Evolutionary conservation across 2,797 vertebrate genomes (phyloP).

Genomic region (Streptopelia turtur): DNA sequence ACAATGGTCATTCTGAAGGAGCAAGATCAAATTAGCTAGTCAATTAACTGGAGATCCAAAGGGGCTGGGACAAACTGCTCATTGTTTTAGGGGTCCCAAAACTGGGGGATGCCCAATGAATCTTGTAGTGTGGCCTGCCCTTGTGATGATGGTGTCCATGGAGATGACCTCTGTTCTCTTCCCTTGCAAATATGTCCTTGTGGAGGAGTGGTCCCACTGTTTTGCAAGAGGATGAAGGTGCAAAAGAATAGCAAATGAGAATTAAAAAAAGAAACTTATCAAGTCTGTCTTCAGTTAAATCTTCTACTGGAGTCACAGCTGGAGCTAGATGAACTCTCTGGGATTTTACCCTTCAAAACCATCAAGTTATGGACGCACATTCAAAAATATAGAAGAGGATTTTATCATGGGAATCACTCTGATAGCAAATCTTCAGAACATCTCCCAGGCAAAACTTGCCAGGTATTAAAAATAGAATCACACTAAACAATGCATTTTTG

Average conservation of each 20-base stretch:
- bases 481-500: background rate
- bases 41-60: background rate
- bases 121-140: background rate
- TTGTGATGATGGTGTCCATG: background rate
- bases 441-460: background rate
- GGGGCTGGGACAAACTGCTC: fast-evolving
- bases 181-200: background rate
- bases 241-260: background rate
- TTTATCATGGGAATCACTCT: slow-evolving; percentile 17
- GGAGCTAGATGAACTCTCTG: background rate
- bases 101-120: background rate
- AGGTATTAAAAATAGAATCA: slow-evolving; percentile 41
- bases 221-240: background rate
- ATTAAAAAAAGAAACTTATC: background rate
- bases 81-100: background rate
- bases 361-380: background rate
- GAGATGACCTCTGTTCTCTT: background rate
- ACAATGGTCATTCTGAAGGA: background rate
- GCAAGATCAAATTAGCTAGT: background rate
- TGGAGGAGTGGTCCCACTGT: background rate
- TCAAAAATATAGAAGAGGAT: background rate
- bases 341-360: background rate
- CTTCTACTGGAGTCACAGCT: background rate
- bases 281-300: background rate
- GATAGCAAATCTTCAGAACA: background rate